Evolutionary conservation across 2,113 vertebrate species (phyloP).

Genomic region (Rhea pennata): DNA sequence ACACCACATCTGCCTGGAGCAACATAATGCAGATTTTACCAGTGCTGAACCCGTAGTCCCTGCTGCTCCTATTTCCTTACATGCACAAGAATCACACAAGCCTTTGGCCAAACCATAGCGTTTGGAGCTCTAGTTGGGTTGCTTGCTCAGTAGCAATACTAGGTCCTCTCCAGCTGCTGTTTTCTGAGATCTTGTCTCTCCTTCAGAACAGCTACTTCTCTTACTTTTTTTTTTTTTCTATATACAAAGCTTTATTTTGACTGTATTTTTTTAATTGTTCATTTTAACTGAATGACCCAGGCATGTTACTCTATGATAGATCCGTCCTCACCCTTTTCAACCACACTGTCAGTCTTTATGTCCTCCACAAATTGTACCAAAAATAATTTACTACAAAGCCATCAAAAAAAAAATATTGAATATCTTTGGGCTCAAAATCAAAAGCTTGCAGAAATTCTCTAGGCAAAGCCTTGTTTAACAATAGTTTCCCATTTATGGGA

Average conservation of each 20-base stretch:
- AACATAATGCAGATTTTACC: neutral
- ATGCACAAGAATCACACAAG: neutral
- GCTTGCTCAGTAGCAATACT: neutral
- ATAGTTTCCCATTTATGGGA: neutral
- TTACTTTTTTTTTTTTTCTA: neutral
- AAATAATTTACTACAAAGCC: neutral
- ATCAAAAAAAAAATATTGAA: neutral
- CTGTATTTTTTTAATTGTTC: neutral
- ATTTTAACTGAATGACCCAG: neutral
- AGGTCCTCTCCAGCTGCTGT: neutral
- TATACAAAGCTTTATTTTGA: neutral
- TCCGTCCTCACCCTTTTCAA: neutral
- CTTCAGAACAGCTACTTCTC: neutral
- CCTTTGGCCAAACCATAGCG: neutral
- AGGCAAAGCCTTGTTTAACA: neutral
- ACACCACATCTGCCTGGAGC: neutral
- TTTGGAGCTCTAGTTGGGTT: neutral
- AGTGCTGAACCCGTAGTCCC: neutral
- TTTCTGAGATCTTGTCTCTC: neutral
- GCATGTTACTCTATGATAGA: neutral
- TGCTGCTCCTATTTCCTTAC: neutral
- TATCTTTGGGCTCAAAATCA: neutral
- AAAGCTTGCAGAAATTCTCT: neutral
- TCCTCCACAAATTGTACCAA: neutral
- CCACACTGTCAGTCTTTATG: neutral